phyloP scores from a whole-genome alignment of 2,113 vertebrate species.

The Tupaia tana region DNA sequence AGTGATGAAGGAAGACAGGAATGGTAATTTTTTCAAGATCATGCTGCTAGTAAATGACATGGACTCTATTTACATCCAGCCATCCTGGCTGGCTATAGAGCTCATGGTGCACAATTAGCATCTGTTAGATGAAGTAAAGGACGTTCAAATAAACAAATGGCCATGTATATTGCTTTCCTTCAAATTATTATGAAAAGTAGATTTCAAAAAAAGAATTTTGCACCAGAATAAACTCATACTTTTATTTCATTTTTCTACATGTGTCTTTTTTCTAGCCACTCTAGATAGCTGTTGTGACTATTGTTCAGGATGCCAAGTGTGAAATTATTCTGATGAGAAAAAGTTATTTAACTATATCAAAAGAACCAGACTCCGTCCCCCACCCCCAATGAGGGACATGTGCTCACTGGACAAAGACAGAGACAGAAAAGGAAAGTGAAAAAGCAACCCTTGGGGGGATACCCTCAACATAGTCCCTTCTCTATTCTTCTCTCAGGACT shows the following conservation, averaged over 20 bases:
- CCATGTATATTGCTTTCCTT: too few species aligned
- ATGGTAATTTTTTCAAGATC: not conserved
- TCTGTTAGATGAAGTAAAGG: not conserved
- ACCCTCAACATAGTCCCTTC: too few species aligned
- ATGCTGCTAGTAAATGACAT: not conserved
- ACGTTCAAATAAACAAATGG: not conserved
- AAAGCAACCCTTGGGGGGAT: too few species aligned
- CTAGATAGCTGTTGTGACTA: not conserved
- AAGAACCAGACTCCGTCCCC: not conserved
- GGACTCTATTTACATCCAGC: not conserved
- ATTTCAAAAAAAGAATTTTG: too few species aligned
- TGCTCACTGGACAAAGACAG: too few species aligned
- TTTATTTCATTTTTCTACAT: too few species aligned
- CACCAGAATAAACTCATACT: too few species aligned
- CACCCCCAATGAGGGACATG: too few species aligned
- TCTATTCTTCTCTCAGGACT: too few species aligned
- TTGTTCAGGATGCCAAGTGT: not conserved
- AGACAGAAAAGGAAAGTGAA: too few species aligned
- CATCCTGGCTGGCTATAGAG: not conserved
- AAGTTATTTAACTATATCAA: not conserved
- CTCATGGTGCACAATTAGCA: not conserved
- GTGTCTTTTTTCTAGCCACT: too few species aligned
- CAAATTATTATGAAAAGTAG: too few species aligned
- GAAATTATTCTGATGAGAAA: conserved; percentile 10
- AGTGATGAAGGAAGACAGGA: not conserved